Evolutionary conservation across 2,797 vertebrate species (phyloP).

Genomic region (Enteromius fasciolatus): DNA sequence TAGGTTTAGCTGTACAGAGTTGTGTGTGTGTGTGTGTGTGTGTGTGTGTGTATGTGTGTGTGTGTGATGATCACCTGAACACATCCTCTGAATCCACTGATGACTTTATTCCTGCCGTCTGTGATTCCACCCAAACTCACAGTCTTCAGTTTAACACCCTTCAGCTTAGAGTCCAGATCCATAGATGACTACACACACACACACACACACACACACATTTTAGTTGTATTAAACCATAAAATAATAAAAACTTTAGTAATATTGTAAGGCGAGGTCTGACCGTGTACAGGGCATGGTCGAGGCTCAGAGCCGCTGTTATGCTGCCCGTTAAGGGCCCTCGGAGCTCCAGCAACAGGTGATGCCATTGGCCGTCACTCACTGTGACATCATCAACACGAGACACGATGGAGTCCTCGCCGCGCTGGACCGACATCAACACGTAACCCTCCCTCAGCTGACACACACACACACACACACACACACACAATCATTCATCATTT

Average conservation of each 20-base stretch:
- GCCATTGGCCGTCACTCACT: conserved; percentile 91
- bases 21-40: not conserved
- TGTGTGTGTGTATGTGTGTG: not conserved
- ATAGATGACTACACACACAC: conserved; percentile 75
- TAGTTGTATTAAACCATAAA: not conserved
- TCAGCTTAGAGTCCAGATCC: conserved; percentile 83
- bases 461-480: conserved; percentile 9
- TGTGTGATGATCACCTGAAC: conserved; percentile 81
- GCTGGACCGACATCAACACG: conserved; percentile 82
- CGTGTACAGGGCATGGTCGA: conserved; percentile 88
- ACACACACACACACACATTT: conserved; percentile 45
- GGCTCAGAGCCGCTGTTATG: conserved; percentile 76
- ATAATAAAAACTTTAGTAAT: not conserved
- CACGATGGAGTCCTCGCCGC: conserved; percentile 79
- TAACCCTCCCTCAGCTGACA: conserved; percentile 83
- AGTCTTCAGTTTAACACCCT: conserved; percentile 80
- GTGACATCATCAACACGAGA: conserved; percentile 82
- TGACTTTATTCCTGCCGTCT: conserved; percentile 74
- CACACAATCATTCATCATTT: not conserved
- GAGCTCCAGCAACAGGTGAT: conserved; percentile 87
- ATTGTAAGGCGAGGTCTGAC: conserved; percentile 63
- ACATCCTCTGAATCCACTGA: conserved; percentile 88
- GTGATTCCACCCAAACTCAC: conserved; percentile 85
- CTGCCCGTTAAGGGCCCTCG: conserved; percentile 65
- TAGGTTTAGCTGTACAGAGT: too few relatives aligned